Evolutionary conservation across 2,888 invertebrate genomes (phyloP), one percentile per base, ranked within the genome.

Genomic region (Lithophane leautieri): DNA sequence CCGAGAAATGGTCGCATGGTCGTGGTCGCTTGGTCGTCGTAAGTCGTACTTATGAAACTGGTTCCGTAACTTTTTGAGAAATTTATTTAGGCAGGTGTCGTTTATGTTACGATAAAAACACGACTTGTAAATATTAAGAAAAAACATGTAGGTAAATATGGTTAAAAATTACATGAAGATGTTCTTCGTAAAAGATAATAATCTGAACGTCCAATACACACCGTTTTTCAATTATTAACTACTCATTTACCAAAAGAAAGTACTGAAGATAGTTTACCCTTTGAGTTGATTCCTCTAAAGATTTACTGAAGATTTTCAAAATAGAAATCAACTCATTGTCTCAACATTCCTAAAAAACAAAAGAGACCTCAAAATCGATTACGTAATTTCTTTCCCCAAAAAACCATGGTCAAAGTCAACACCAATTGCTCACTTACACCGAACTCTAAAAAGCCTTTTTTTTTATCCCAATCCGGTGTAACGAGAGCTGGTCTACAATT

Each of bases 401-500:
- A 79, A 79, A 65, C 25, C 60, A 40, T 28, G n/a, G 8, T 28
- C 52, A 60, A 58, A 65, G 28, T 73, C 67, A 60, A 56, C 28
- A 60, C 47, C 65, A 62, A 67, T 54, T 78, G 58, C 44, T 60
- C 61, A 63, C 61, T 73, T 60, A 50, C 40, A 74, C 71, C 42
- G 75, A 73, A 58, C 83, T 78, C 81, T 61, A 76, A 82, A 84
- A 78, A 58, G 34, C 14, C 3, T 69, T 85, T 77, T 82, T 85
- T 87, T 83, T n/a, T n/a, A 66, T 78, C 52, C 47, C 65, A 68
- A 62, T 77, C 65, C 66, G 60, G 89, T 90, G 94, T 94, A 94
- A 94, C 94, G 87, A 94, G 94, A 91, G 87, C 90, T 83, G 85
- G 89, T 86, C 75, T 89, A 87, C 92, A 91, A 94, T 95, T 94